Evolutionary conservation across 1,140 invertebrate genomes (phyloP), one percentile per base, ranked within the genome.

Genomic region (Leptinotarsa lineolata): DNA sequence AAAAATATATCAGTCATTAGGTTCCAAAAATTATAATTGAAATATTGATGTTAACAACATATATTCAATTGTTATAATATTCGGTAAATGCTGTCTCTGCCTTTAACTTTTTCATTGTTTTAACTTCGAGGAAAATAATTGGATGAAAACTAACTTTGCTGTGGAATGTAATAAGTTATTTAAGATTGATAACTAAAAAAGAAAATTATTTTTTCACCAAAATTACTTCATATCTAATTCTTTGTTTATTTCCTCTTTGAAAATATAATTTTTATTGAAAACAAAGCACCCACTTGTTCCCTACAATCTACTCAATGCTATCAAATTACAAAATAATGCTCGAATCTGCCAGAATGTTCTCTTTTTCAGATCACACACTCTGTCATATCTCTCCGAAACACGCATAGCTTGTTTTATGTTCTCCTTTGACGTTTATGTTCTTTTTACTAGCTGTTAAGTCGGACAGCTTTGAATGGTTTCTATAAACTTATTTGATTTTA

Each of bases 381-480:
- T 64, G 76, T 78, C 73, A 74, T 77, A 81, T 81, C 80, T 81
- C 75, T 68, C 66, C 71, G 66, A 73, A 78, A 81, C 80, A 81
- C 80, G 80, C 80, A 79, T 74, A 74, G 75, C 66, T 69, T 81
- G 77, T 77, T 81, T 81, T 79, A 81, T 79, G 75, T 78, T 68
- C 78, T 39, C 48, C 60, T 54, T 73, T 76, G 80, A 81, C 80
- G 69, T 81, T 81, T 78, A 79, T 81, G 80, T 71, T 76, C 75
- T 79, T 81, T 81, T 81, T 81, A 81, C 78, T 81, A 79, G 77
- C 76, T 65, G 80, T 79, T 81, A 79, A 79, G 76, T 78, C 75
- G 77, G 70, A 77, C 78, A 54, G 48, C 65, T 64, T 72, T 72
- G 73, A 77, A 79, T 80, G 73, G 72, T 75, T 75, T 75, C 77